A percentile compares a stretch with the other conserved stretches of the same genome.
phyloP scores from a whole-genome alignment of 2,113 vertebrate genomes.

The Chaenocephalus aceratus region DNA sequence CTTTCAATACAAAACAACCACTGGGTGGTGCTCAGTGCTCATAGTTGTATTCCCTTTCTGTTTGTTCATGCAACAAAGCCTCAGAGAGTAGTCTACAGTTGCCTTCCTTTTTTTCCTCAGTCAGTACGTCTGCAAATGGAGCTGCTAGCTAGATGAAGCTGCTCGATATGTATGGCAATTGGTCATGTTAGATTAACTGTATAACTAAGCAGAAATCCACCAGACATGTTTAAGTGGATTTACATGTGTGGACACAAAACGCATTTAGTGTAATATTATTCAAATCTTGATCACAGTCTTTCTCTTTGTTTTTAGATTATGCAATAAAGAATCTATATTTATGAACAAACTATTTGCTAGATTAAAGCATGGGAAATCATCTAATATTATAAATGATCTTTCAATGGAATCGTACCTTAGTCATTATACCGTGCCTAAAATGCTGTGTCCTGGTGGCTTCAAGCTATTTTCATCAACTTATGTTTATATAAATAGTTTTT shows the following conservation, averaged over 20 bases:
- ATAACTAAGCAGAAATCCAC: conserved; percentile 16
- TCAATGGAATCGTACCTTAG: too few species aligned
- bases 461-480: too few species aligned
- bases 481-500: too few species aligned
- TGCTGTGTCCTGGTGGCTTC: too few species aligned
- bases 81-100: neutral
- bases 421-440: too few species aligned
- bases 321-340: neutral
- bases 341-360: neutral
- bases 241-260: neutral
- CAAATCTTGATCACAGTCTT: neutral
- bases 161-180: neutral
- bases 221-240: neutral
- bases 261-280: neutral
- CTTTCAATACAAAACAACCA: conserved; percentile 28
- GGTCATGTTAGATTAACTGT: conserved; percentile 10
- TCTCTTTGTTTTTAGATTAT: neutral
- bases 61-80: conserved; percentile 8
- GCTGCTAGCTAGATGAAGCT: conserved; percentile 10
- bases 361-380: too few species aligned
- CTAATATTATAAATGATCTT: too few species aligned
- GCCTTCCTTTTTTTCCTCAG: neutral
- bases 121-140: neutral
- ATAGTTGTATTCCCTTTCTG: conserved; percentile 1
- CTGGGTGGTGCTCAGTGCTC: conserved; percentile 56